Evolutionary conservation across 2,888 invertebrate species (phyloP).

Genomic region (Chloroclysta siterata): DNA sequence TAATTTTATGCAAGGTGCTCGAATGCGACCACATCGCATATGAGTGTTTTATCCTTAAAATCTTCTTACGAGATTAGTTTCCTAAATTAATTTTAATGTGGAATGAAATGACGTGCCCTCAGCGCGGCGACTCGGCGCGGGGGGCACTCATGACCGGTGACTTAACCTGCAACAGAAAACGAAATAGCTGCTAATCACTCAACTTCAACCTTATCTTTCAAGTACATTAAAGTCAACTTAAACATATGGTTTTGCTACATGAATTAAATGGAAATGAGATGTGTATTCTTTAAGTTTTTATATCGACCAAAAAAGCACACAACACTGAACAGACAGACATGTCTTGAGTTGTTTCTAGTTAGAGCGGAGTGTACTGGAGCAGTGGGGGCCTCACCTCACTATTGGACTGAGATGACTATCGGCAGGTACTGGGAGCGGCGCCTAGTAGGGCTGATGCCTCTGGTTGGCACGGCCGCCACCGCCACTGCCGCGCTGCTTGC

Average conservation of each 20-base stretch:
- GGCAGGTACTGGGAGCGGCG: conserved; percentile 68
- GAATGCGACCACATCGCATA: conserved; percentile 63
- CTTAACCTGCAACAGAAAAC: conserved; percentile 76
- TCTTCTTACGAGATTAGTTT: conserved; percentile 78
- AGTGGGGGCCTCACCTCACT: conserved; percentile 66
- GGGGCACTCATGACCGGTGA: conserved; percentile 78
- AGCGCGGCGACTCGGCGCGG: conserved; percentile 70
- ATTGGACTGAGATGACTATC: conserved; percentile 81
- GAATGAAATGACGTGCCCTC: conserved; percentile 83
- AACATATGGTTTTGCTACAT: conserved; percentile 7
- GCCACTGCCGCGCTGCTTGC: conserved; percentile 92
- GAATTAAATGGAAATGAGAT: conserved; percentile 3
- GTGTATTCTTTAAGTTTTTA: neutral
- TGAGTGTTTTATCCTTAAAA: conserved; percentile 77
- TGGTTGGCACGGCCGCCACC: conserved; percentile 91
- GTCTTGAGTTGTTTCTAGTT: neutral
- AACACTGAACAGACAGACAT: neutral
- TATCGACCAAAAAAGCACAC: neutral
- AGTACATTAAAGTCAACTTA: neutral
- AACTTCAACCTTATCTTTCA: neutral
- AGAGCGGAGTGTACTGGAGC: neutral
- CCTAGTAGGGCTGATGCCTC: conserved; percentile 95
- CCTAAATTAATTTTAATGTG: conserved; percentile 81
- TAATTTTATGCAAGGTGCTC: conserved; percentile 72
- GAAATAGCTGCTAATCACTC: neutral